Evolutionary conservation across 2,113 vertebrate species (phyloP), one percentile per base, ranked within the genome.

Genomic region (Pithys albifrons): DNA sequence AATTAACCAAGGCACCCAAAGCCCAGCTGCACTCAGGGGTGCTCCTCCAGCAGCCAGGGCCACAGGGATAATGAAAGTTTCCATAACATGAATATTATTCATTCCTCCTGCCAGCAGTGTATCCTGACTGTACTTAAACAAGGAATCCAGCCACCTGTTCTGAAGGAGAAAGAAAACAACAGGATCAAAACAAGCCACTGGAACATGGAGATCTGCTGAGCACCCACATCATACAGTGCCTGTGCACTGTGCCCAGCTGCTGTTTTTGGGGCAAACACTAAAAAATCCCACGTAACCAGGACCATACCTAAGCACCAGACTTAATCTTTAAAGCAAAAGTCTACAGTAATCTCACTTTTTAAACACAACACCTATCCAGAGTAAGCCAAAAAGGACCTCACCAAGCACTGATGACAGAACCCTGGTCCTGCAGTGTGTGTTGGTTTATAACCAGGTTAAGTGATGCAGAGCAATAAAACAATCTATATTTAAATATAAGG

Each of bases 271-370:
- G 11, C 24, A 62, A 33, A 17, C 10, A 20, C 15, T 19, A 24
- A 4, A 2, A 52, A 1, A 43, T 2, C 39, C 2, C 28, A 8
- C 3, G 2, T 1, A 2, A n/a, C 3, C 2, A 15, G 43, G 6
- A 6, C 6, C 9, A 10, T 2, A 6, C 1, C 1, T 4, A 17
- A 55, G 4, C 9, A 58, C 13, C 8, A 3, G 9, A 10, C 6
- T 13, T 13, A 3, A 3, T 62, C 33, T 17, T 19, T 2, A 9
- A 28, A 74, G 15, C 7, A 33, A 11, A 59, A 52, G 1, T 25
- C 39, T 3, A 1, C 1, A 28, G 3, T 1, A 55, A 24, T 1
- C 27, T 65, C 7, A 7, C 6, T 2, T 7, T 4, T 9, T 9
- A 58, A 35, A 31, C 5, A 11, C 4, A 22, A 37, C 5, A 16